These are phyloP conservation scores for Craterocephalus amniculus DNA, from an alignment of 2,797 vertebrate genomes.

Conservation along the genomic window DNA sequence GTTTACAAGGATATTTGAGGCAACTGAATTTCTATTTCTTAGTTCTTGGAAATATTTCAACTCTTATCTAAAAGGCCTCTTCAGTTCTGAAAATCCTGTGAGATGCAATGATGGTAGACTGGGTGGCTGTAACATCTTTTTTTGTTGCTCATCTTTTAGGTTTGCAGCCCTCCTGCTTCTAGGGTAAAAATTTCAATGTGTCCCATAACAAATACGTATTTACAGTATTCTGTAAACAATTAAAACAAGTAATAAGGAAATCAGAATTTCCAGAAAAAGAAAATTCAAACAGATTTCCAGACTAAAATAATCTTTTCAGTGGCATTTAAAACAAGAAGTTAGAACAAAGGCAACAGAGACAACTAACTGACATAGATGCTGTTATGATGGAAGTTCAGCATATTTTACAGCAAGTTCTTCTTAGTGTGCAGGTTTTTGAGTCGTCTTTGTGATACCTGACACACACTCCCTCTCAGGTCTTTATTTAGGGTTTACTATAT, in stretches of 20 bases:
- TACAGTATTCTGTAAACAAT: too few species aligned
- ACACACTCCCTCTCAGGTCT: conserved; percentile 81
- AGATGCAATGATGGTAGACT: too few species aligned
- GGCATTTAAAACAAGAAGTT: not conserved
- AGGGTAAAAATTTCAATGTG: not conserved
- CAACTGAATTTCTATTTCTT: too few species aligned
- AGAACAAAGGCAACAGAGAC: not conserved
- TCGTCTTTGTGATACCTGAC: conserved; percentile 87
- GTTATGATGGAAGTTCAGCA: not conserved
- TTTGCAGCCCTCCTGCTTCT: not conserved
- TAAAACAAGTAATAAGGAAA: too few species aligned
- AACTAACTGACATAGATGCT: not conserved
- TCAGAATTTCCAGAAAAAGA: too few species aligned
- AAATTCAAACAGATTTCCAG: not conserved
- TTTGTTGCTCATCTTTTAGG: not conserved
- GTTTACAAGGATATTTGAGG: not conserved
- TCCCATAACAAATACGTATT: not conserved
- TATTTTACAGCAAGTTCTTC: conserved; percentile 53
- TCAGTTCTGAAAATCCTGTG: too few species aligned
- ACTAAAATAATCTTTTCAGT: not conserved
- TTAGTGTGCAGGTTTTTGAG: conserved; percentile 69
- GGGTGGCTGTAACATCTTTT: not conserved
- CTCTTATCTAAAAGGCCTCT: not conserved
- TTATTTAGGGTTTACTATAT: conserved; percentile 87
- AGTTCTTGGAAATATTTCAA: not conserved